These are phyloP conservation scores for Agrotis puta DNA, from an alignment of 2,888 invertebrate genomes.

Conservation along the genomic window DNA sequence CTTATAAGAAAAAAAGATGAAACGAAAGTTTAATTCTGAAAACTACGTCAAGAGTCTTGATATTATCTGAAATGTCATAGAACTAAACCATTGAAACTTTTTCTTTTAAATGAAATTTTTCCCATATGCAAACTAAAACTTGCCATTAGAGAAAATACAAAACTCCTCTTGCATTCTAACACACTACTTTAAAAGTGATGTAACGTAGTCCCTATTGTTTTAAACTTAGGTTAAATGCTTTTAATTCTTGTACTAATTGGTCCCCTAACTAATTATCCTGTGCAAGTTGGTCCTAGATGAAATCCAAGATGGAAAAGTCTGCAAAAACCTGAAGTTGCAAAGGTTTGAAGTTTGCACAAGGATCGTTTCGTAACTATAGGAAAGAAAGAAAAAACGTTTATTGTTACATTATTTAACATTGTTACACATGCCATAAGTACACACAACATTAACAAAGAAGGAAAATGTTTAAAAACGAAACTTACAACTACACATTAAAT, in stretches of 20 bases:
- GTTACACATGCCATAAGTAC: too few relatives aligned
- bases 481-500: too few relatives aligned
- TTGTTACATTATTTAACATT: too few relatives aligned
- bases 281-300: not conserved
- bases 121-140: conserved; percentile 13
- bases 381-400: too few relatives aligned
- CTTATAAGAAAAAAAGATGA: not conserved
- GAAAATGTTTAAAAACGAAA: too few relatives aligned
- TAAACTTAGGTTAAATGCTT: conserved; percentile 20
- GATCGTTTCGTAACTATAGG: not conserved
- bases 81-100: conserved; percentile 9
- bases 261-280: conserved; percentile 8
- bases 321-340: conserved; percentile 1
- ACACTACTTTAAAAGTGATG: conserved; percentile 3
- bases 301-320: conserved; percentile 11
- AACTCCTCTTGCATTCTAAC: not conserved
- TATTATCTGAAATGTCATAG: not conserved
- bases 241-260: conserved; percentile 38
- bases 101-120: not conserved
- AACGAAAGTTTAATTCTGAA: not conserved
- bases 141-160: not conserved
- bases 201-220: conserved; percentile 3
- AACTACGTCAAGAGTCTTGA: conserved; percentile 4
- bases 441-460: too few relatives aligned
- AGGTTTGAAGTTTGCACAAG: not conserved